These are phyloP conservation scores for Mesitornis unicolor DNA, from an alignment of 2,113 vertebrate species.

Conservation along the genomic window DNA sequence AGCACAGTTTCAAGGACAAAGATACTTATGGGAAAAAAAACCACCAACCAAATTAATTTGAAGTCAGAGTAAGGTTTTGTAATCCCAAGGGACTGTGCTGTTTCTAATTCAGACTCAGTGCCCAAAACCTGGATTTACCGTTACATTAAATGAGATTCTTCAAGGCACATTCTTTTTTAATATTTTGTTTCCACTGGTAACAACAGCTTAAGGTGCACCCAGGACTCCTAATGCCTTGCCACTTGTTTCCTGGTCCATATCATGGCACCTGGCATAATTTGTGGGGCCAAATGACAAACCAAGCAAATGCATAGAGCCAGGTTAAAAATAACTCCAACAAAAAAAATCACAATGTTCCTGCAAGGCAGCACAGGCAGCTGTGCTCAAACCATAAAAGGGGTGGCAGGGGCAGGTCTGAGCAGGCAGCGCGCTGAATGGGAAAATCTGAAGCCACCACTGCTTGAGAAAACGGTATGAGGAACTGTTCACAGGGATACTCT, in stretches of 20 bases:
- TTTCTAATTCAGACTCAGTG: neutral
- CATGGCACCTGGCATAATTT: neutral
- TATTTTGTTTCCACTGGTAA: neutral
- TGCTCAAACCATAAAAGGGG: neutral
- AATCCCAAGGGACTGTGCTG: neutral
- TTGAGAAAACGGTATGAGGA: neutral
- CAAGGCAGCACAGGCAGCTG: neutral
- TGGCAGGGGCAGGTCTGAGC: slow-evolving; percentile 16
- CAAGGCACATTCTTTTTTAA: neutral
- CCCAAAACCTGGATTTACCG: neutral
- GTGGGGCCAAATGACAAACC: neutral
- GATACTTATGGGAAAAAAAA: neutral
- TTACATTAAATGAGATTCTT: neutral
- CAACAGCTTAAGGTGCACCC: neutral
- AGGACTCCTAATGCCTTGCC: neutral
- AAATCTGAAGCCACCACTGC: neutral
- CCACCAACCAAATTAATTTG: too few relatives aligned
- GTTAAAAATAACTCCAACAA: neutral
- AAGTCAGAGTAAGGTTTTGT: neutral
- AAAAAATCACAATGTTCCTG: neutral
- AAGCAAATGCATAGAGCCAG: neutral
- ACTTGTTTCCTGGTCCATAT: neutral
- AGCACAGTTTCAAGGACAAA: neutral
- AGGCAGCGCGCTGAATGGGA: neutral
- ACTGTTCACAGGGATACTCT: neutral